Evolutionary conservation across 1,140 invertebrate species (phyloP).

Genomic region (Apis laboriosa): DNA sequence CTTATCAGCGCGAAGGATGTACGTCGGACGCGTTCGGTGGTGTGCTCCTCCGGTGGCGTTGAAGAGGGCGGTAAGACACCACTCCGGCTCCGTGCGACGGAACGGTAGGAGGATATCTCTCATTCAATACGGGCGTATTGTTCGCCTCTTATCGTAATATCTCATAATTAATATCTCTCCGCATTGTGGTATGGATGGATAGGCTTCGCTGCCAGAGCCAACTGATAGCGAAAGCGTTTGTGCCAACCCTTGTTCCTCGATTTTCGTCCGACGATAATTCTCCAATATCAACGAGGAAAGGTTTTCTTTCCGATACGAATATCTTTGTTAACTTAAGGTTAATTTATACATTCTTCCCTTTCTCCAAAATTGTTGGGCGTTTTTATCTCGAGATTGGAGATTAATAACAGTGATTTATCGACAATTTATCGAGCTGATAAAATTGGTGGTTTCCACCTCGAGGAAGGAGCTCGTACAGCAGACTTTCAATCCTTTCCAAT

Average conservation of each 20-base stretch:
- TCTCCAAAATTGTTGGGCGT: no score
- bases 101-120: slow-evolving; percentile 74
- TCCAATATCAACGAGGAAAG: no score
- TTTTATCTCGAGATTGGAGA: no score
- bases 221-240: slow-evolving; percentile 79
- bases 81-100: slow-evolving; percentile 51
- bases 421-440: no score
- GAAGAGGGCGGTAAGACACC: slow-evolving; percentile 65
- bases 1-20: slow-evolving; percentile 45
- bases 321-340: no score
- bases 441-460: no score
- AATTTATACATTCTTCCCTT: no score
- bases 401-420: no score
- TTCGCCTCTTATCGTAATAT: slow-evolving; percentile 81
- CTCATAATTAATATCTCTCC: slow-evolving; percentile 81
- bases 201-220: slow-evolving; percentile 78
- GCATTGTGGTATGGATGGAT: slow-evolving; percentile 81
- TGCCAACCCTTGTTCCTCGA: slow-evolving; percentile 59
- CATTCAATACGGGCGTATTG: slow-evolving; percentile 81
- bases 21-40: slow-evolving; percentile 47
- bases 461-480: no score
- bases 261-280: not conserved
- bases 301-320: no score
- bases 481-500: no score
- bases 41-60: slow-evolving; percentile 43